Percentiles rank a stretch among this genome's conserved stretches.
These are phyloP conservation scores for Itoplectis maculator DNA, from an alignment of 2,888 invertebrate species.

Conservation along the genomic window DNA sequence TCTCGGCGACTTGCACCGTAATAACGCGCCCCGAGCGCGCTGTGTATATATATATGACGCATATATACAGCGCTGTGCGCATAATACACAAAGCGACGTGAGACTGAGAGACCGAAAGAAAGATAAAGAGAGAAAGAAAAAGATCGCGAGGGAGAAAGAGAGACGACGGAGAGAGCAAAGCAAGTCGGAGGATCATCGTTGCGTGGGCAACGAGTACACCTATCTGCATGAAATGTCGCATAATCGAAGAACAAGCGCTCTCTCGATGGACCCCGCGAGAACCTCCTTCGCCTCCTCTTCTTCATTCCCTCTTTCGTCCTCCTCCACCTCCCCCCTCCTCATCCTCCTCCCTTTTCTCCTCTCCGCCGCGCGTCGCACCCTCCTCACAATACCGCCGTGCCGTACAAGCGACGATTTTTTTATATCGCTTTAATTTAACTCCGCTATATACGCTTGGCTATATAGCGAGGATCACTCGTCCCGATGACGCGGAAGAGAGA, in stretches of 20 bases:
- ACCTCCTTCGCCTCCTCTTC: conserved; percentile 58
- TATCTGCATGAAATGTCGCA: conserved; percentile 74
- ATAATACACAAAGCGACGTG: conserved; percentile 55
- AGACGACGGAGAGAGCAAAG: conserved; percentile 55
- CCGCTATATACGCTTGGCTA: conserved; percentile 5
- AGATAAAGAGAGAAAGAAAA: conserved; percentile 35
- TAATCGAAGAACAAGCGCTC: conserved; percentile 71
- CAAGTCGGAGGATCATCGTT: conserved; percentile 65
- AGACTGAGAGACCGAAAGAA: conserved; percentile 19
- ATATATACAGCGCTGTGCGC: conserved; percentile 10
- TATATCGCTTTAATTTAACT: conserved; percentile 60
- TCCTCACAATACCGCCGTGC: neutral
- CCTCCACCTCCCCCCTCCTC: conserved; percentile 45
- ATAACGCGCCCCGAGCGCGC: conserved; percentile 47
- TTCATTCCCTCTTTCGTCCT: conserved; percentile 46
- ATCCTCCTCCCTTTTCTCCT: conserved; percentile 35
- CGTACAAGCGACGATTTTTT: conserved; percentile 26
- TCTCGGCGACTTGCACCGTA: conserved; percentile 40
- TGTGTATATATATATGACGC: conserved; percentile 19
- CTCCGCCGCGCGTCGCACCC: conserved; percentile 61
- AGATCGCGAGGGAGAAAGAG: conserved; percentile 19
- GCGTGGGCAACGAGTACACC: conserved; percentile 74
- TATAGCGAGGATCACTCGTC: conserved; percentile 39
- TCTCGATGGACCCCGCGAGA: conserved; percentile 50
- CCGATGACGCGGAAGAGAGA: conserved; percentile 64